These are phyloP conservation scores for Nibea coibor DNA, from an alignment of 2,113 vertebrate species.

Conservation along the genomic window DNA sequence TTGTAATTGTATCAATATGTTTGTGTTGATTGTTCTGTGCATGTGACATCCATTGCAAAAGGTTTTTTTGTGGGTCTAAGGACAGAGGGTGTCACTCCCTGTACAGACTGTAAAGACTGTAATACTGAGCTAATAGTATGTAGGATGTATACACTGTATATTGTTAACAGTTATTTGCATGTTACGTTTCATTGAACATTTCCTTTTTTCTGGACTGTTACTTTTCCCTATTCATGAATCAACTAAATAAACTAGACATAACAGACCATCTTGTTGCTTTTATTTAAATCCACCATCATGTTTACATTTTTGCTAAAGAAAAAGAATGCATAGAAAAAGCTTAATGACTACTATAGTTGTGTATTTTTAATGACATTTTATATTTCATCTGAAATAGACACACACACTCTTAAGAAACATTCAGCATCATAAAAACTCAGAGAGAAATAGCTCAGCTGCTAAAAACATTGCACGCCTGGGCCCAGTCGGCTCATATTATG, in stretches of 20 bases:
- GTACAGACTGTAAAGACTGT: no score
- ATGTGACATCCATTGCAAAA: no score
- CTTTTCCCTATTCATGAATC: background rate
- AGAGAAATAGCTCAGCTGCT: background rate
- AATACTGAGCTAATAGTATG: no score
- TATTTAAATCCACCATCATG: background rate
- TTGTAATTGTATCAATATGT: no score
- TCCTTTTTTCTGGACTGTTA: no score
- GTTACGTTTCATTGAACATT: no score
- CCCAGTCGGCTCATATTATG: constrained; percentile 52
- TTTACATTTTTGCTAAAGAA: background rate
- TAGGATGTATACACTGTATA: no score
- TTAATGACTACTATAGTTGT: background rate
- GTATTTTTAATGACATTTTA: background rate
- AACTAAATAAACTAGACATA: background rate
- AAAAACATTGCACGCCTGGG: background rate
- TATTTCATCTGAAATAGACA: background rate
- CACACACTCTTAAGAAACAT: background rate
- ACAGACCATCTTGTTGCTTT: background rate
- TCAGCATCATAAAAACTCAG: background rate
- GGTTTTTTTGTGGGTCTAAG: no score
- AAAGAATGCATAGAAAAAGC: background rate
- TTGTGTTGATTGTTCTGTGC: no score
- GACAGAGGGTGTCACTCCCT: no score
- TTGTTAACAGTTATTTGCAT: no score